Evolutionary conservation across 1,140 invertebrate genomes (phyloP), one percentile per base, ranked within the genome.

Genomic region (Pseudobourletiella spinata): DNA sequence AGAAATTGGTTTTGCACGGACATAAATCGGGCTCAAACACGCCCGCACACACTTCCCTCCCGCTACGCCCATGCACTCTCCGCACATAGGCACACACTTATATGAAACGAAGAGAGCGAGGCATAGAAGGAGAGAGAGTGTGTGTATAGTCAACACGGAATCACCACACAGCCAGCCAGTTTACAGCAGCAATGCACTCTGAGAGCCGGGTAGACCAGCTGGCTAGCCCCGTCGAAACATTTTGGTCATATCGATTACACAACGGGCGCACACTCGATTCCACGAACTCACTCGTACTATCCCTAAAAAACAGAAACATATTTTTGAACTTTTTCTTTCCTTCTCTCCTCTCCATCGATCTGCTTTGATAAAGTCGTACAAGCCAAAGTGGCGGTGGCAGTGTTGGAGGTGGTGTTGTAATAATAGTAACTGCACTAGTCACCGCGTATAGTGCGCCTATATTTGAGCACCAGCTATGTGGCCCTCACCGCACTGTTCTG

Each of bases 281-380:
- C 29, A 43, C 57, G 57, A 44, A 63, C 32, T 39, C 44, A n/a
- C 62, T 39, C 44, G 44, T 50, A 54, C 50, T 30, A 61, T 55
- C 59, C 59, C 52, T 46, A 39, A 55, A 61, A 61, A 22, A 60
- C 32, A 51, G 59, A 61, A 61, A 56, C 59, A 61, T 61, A 61
- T 61, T 61, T 61, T 61, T 42, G 59, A 52, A 61, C 59, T 61
- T 66, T 66, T 66, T 62, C 64, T 66, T 66, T 43, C 55, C 56
- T 63, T 32, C 52, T 63, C 64, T 66, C 64, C 64, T 66, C 64
- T 62, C 52, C 64, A 66, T 66, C 64, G 64, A 66, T 66, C 64
- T 66, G 59, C 43, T 62, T 56, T 58, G 64, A 66, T 66, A 62
- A 66, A 62, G 56, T 59, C 56, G 59, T 63, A 57, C 54, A 20